Base-by-base conservation (phyloP, 1,140 invertebrate genomes). In the Belonocnema kinseyi region DNA sequence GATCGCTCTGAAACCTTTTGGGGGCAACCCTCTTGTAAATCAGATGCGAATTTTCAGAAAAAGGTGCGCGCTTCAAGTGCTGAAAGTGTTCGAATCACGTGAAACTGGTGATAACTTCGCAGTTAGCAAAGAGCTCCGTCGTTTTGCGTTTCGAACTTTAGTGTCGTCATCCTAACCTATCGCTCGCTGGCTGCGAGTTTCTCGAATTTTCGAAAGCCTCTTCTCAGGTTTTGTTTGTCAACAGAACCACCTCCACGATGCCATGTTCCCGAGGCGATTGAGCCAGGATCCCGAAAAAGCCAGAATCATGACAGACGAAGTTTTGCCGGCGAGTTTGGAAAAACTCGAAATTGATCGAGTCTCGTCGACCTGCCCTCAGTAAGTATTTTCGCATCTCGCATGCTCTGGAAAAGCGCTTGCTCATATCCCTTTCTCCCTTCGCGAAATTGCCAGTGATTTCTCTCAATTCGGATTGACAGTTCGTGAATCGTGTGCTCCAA, bases 281-380 rank as follows among this genome's bases (percentile, higher is more conserved):
- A 86, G 61, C 70, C 61, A 70, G 14, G 50, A 76, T 54, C 26
- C 74, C 52, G 70, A 50, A 77, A 56, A 82, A 52, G 80, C 78
- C 56, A 14, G 58, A 76, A 85, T 61, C 66, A 91, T 91, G 90
- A 86, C 87, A 74, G 90, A 90, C 72, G 90, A 91, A 76, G 81
- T 85, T 17, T 72, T 91, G 80, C 89, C 90, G 72, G 89, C 86
- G 51, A 90, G 89, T 74, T 87, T 91, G 72, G 85, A 88, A 82
- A 91, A 88, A 77, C 89, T 91, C 78, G 89, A 91, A 74, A 91
- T 91, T 78, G 89, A 89, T 83, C 86, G 86, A 61, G 72, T 82
- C 2, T 81, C 84, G 6, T 73, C 76, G 17, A 82, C 77, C 50
- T 84, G 83, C 76, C 74, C 85, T 1, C 87, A 84, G 89, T 90